Evolutionary conservation across 2,113 vertebrate genomes (phyloP), one percentile per base, ranked within the genome.

Genomic region (Scartelaos histophorus): DNA sequence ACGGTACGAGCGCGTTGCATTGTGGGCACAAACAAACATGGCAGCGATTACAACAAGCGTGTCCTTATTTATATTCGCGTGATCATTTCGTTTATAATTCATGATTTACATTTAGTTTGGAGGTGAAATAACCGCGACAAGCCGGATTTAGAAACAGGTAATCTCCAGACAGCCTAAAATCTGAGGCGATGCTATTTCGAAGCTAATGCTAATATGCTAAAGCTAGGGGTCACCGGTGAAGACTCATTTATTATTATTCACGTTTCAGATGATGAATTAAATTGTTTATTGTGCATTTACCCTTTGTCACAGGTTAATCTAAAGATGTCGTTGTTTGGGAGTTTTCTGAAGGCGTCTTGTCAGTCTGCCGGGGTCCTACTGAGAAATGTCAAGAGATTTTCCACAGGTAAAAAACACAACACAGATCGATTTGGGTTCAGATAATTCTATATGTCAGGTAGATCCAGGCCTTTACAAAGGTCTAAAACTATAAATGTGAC

Each of bases 11-110:
- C 74, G 89, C 88, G 7, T 11, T 82, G 92, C 81, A 90, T 87
- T 85, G 43, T 90, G 92, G 92, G 88, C 77, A 4, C 58, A n/a
- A 43, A 24, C 1, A 58, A 87, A 90, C 71, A 92, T 89, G 89
- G 89, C 79, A 13, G 79, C 73, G n/a, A 1, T 74, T 67, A 2
- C 24, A 0, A 0, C 1, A 11, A 64, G 29, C 83, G 77, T 75
- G 87, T 69, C 0, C 54, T 38, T 34, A 34, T 17, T 38, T 10
- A 19, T 64, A 43, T 64, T 64, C 38, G 17, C 19, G 34, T 21
- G 2, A 19, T 38, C 43, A 43, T n/a, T 13, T 38, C 11, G 7
- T 13, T 21, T 13, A 13, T 17, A 34, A 25, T 25, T 29, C 25
- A 61, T 16, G 58, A 34, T 10, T 17, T 15, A 58, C 13, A 25